Evolutionary conservation across 1,140 invertebrate species (phyloP).

Genomic region (Nylanderia fulva): DNA sequence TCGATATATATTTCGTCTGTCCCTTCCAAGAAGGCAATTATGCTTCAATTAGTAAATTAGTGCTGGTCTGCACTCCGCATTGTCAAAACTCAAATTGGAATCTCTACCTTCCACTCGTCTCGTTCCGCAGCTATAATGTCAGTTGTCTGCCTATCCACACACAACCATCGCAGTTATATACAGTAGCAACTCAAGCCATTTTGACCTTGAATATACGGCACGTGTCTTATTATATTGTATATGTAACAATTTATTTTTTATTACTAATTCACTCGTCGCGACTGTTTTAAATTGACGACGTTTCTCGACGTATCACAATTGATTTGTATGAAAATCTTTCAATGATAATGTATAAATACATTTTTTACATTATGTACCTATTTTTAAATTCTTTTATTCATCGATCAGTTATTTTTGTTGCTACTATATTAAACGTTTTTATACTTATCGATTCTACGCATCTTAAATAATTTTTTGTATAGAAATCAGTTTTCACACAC

Average conservation of each 20-base stretch:
- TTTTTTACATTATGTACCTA: background rate
- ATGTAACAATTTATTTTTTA: slow-evolving; percentile 37
- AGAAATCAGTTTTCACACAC: too few relatives aligned
- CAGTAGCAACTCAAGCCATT: slow-evolving; percentile 25
- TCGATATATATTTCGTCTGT: slow-evolving; percentile 70
- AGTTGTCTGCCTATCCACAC: slow-evolving; percentile 33
- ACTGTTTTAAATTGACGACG: slow-evolving; percentile 50
- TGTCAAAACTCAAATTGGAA: slow-evolving; percentile 73
- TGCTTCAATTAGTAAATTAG: slow-evolving; percentile 76
- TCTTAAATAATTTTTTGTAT: background rate
- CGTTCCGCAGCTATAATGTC: slow-evolving; percentile 45
- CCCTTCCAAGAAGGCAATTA: slow-evolving; percentile 75
- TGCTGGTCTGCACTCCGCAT: slow-evolving; percentile 57
- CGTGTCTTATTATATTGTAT: slow-evolving; percentile 39
- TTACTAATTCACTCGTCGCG: slow-evolving; percentile 12
- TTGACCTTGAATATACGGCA: slow-evolving; percentile 40
- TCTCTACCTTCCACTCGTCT: slow-evolving; percentile 64
- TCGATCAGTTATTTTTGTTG: too few relatives aligned
- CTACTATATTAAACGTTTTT: too few relatives aligned
- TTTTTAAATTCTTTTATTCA: too few relatives aligned
- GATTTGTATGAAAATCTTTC: background rate
- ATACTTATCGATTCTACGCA: background rate
- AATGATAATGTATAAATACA: background rate
- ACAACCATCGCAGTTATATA: background rate
- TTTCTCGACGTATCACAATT: background rate